These are phyloP conservation scores for Macrosteles quadrilineatus DNA, from an alignment of 1,140 invertebrate species.

Conservation along the genomic window DNA sequence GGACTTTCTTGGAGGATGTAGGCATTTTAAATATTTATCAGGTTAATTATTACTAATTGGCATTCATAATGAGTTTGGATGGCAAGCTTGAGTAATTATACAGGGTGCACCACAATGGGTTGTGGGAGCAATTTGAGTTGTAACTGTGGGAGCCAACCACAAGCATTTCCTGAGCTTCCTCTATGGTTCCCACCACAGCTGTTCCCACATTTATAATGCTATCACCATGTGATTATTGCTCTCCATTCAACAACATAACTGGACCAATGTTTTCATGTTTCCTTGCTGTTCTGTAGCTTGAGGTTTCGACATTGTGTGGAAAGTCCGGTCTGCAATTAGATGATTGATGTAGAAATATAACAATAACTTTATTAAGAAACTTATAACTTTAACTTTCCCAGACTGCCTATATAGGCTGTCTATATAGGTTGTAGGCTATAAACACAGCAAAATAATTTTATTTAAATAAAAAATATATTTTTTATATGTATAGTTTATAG, in stretches of 20 bases:
- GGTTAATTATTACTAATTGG: constrained; percentile 2
- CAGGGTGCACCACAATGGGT: constrained; percentile 4
- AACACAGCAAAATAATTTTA: too few relatives aligned
- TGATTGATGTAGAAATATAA: too few relatives aligned
- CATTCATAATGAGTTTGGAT: constrained; percentile 12
- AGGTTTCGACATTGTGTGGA: too few relatives aligned
- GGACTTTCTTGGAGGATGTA: background rate
- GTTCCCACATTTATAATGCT: constrained; percentile 24
- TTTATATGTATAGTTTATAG: too few relatives aligned
- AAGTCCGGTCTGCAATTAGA: too few relatives aligned
- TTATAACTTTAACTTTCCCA: too few relatives aligned
- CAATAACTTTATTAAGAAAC: too few relatives aligned
- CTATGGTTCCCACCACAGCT: constrained; percentile 21
- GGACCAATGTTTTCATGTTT: background rate
- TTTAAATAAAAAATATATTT: too few relatives aligned
- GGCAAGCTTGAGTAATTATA: background rate
- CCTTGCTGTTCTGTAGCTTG: too few relatives aligned
- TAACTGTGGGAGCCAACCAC: constrained; percentile 6
- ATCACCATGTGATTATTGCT: constrained; percentile 11
- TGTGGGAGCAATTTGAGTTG: constrained; percentile 8
- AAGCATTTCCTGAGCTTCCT: constrained; percentile 14
- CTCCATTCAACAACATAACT: constrained; percentile 8
- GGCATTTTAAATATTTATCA: constrained; percentile 7
- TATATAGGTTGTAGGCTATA: too few relatives aligned
- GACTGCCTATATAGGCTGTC: too few relatives aligned